These are phyloP conservation scores for Sebastes baramenuke DNA, from an alignment of 2,797 vertebrate species.

Conservation along the genomic window DNA sequence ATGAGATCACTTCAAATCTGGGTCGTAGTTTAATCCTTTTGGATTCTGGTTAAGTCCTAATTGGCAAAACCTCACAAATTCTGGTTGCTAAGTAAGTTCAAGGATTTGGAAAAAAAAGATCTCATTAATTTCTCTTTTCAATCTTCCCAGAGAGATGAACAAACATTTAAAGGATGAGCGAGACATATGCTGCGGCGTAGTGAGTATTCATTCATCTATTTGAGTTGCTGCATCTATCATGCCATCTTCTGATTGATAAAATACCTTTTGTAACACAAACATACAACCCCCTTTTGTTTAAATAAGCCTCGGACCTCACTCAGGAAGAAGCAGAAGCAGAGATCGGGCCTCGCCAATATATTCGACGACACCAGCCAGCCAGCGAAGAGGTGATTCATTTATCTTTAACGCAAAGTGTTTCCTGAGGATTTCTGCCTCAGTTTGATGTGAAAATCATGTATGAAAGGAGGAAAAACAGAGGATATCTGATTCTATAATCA, in stretches of 20 bases:
- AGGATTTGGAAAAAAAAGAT: not conserved
- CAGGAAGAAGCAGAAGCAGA: slow-evolving; percentile 84
- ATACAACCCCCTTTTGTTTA: not conserved
- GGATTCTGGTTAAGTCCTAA: not conserved
- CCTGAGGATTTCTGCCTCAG: not conserved
- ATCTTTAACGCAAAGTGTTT: slow-evolving; percentile 26
- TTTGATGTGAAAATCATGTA: slow-evolving; percentile 13
- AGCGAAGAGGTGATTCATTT: slow-evolving; percentile 80
- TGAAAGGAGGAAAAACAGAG: slow-evolving; percentile 70
- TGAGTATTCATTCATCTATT: slow-evolving; percentile 59
- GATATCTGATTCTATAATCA: slow-evolving; percentile 61
- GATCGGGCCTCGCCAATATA: slow-evolving; percentile 66
- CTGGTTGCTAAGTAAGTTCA: not conserved
- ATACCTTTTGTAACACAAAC: not conserved
- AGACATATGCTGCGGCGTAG: slow-evolving; percentile 86
- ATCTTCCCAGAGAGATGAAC: slow-evolving; percentile 90
- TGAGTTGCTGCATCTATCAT: not conserved
- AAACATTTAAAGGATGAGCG: slow-evolving; percentile 91
- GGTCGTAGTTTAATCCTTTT: not conserved
- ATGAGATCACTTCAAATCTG: not conserved
- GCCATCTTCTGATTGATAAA: not conserved
- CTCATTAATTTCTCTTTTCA: slow-evolving; percentile 7
- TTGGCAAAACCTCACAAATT: not conserved
- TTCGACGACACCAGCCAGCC: slow-evolving; percentile 74
- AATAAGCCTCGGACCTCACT: slow-evolving; percentile 77